Base-by-base conservation (phyloP, 2,797 vertebrate genomes). In the Spondyliosoma cantharus region DNA sequence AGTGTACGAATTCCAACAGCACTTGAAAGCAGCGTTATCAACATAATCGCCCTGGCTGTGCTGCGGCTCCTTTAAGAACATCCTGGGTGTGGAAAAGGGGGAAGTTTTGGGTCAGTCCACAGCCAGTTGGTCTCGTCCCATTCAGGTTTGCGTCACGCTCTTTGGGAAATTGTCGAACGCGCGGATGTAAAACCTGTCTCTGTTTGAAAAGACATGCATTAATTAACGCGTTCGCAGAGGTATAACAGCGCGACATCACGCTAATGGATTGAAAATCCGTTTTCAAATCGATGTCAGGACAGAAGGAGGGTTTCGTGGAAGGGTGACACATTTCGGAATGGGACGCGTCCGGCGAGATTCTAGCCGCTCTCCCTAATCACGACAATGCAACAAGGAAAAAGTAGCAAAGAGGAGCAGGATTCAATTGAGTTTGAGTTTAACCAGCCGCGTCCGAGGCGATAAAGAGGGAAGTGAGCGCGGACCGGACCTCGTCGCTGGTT, bases 1-100 rank as follows among this genome's bases (percentile, higher is more conserved):
- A 9, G 32, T 37, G 1, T 37, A 37, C 32, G 46, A 64, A 72
- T 57, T 61, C 66, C 61, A 5, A 77, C 49, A 16, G 67, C 1
- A 3, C 37, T 0, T 82, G 76, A 87, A 86, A 0, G 83, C 85
- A 56, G 11, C 75, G 56, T 12, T 7, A 3, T 50, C 17, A 32
- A 20, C 22, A 70, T 66, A n/a, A 19, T 9, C 3, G 2, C 6
- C 6, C 56, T 25, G 3, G 15, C 19, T 22, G 77, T 52, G 69
- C 48, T 14, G 86, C 76, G 8, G 84, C 70, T 81, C 87, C 94
- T 94, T 94, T 95, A 94, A 95, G 92, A 89, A 54, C 59, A 61
- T 86, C 72, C 85, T 90, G 93, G 92, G 91, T 91, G 91, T 91
- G 91, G 86, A 88, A 89, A 29, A 85, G 76, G 78, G 86, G 88